A percentile compares a stretch with the other conserved stretches of the same genome.
Evolutionary conservation across 2,797 vertebrate genomes (phyloP).

Genomic region (Tarsius wallacei): DNA sequence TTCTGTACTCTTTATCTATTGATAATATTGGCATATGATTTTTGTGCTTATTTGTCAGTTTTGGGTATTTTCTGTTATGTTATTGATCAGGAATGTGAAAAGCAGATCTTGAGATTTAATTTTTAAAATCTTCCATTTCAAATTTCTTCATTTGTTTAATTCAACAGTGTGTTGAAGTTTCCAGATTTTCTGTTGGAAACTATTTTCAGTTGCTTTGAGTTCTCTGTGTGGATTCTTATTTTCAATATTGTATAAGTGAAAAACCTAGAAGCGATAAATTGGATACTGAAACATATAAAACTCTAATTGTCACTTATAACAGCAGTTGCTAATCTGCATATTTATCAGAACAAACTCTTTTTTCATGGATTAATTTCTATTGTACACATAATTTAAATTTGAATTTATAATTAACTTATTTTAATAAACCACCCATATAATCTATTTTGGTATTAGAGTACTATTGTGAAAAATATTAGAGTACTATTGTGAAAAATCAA

Average conservation of each 20-base stretch:
- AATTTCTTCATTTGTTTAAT: constrained; percentile 32
- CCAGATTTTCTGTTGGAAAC: background rate
- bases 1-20: background rate
- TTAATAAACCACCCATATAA: background rate
- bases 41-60: background rate
- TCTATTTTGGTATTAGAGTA: background rate
- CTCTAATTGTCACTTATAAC: background rate
- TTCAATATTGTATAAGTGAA: background rate
- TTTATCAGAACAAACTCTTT: background rate
- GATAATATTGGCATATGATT: background rate
- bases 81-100: background rate
- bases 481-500: background rate
- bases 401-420: background rate
- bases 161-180: background rate
- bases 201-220: background rate
- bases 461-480: background rate
- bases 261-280: background rate
- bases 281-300: background rate
- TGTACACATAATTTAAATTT: background rate
- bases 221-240: background rate
- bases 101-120: background rate
- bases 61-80: background rate
- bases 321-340: background rate
- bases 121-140: constrained; percentile 26
- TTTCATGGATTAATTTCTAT: background rate